Base-by-base conservation (phyloP, 2,113 vertebrate species). In the Arizona elegans region DNA sequence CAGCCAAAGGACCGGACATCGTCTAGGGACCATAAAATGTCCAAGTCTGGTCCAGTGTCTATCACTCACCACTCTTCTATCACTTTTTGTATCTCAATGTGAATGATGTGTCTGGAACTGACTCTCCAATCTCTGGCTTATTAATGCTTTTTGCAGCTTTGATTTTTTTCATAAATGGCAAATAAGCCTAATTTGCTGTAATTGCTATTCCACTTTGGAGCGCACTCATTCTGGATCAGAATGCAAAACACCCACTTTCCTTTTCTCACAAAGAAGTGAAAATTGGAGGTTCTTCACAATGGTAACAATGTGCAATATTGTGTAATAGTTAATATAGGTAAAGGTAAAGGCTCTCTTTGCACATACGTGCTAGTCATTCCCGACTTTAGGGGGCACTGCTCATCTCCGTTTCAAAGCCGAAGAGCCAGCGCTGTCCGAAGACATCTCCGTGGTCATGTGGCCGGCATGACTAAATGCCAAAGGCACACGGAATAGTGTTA, bases 231-330 rank as follows among this genome's bases (percentile, higher is more conserved):
- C 59, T 54, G 19, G 65, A 29, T 43, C 53, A 38, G 15, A 56
- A 1, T 53, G 17, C 75, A 92, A 13, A 15, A 24, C 33, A 50
- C 23, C 17, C 13, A 29, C 19, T 88, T 55, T 23, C 55, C 52
- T 43, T 65, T 33, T 65, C 86, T 38, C 0, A 19, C 47, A 33
- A 50, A 93, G 65, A 91, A 26, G 8, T 92, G 17, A 75, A 9
- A 7, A 88, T 26, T 5, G 54, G 0, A 87, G 9, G 21, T 0
- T 0, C 0, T 91, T 70, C n/a, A 13, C n/a, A 29, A 58, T 43
- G 81, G 81, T 91, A 29, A 93, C 94, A 94, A 89, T 0, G 0
- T 5, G 47, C 8, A 50, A 50, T 50, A 50, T 50, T 50, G 47
- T 50, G 0, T 50, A 50, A 50, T 50, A 50, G 6, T 50, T 50